phyloP scores from a whole-genome alignment of 2,113 vertebrate species.

The Centrocercus urophasianus region DNA sequence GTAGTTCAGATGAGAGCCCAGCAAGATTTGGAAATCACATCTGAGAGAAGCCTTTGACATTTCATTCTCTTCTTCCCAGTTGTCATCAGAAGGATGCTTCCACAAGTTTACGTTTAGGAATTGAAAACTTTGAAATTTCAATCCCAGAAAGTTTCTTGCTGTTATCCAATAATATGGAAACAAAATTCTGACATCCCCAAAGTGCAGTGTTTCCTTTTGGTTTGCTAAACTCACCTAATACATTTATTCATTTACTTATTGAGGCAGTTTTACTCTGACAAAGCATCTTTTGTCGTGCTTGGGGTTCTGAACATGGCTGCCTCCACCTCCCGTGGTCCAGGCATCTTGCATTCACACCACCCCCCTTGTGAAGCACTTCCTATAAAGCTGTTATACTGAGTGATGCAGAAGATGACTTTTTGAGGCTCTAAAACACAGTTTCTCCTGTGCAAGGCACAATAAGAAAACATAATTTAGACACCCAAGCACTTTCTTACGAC shows the following conservation, averaged over 20 bases:
- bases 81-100: not conserved
- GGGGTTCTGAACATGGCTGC: not conserved
- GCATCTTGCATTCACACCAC: not conserved
- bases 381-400: not conserved
- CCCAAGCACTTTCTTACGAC: not conserved
- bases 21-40: not conserved
- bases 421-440: not conserved
- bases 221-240: not conserved
- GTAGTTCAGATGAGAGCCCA: not conserved
- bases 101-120: not conserved
- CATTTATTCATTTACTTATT: not conserved
- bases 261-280: not conserved
- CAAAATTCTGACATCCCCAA: not conserved
- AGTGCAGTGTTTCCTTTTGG: not conserved
- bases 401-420: not conserved
- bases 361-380: not conserved
- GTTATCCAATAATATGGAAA: not conserved
- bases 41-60: not conserved
- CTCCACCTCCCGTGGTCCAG: fast-evolving
- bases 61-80: not conserved
- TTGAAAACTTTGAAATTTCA: not conserved
- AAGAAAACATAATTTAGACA: not conserved
- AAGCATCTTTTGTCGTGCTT: not conserved
- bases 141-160: not conserved
- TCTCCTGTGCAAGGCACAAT: fast-evolving